phyloP scores from a whole-genome alignment of 1,140 invertebrate genomes.

The Achroia grisella region DNA sequence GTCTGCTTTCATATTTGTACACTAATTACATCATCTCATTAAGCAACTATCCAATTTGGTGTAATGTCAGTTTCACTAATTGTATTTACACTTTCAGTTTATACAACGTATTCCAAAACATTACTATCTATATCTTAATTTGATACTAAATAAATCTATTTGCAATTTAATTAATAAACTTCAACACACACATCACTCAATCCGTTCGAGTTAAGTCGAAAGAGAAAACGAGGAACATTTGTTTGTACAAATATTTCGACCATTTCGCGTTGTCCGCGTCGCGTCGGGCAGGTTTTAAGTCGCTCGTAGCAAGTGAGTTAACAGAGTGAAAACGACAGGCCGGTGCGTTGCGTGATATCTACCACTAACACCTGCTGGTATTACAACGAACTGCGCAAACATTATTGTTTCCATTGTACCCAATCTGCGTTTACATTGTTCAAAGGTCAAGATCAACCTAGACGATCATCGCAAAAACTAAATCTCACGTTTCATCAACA shows the following conservation, averaged over 20 bases:
- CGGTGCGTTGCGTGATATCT: constrained; percentile 40
- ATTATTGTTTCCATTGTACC: background rate
- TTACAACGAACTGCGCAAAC: constrained; percentile 10
- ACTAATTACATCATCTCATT: background rate
- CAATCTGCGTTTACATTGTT: constrained; percentile 36
- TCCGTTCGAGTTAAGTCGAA: constrained; percentile 16
- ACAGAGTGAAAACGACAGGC: constrained; percentile 50
- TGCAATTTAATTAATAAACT: background rate
- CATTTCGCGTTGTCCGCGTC: constrained; percentile 28
- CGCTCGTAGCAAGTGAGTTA: constrained; percentile 24
- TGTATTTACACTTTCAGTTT: too few relatives aligned
- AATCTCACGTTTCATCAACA: too few relatives aligned
- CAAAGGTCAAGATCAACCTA: constrained; percentile 41
- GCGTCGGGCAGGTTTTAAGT: constrained; percentile 39
- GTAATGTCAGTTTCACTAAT: constrained; percentile 2
- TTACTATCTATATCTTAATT: background rate
- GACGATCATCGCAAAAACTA: background rate
- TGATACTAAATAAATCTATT: background rate
- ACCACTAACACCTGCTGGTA: constrained; percentile 39
- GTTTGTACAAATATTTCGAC: constrained; percentile 54
- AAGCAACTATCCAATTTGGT: background rate
- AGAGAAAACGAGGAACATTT: constrained; percentile 49
- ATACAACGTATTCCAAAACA: too few relatives aligned
- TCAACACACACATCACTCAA: background rate
- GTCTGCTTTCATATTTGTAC: background rate